Percentiles rank a stretch among this genome's conserved stretches.
phyloP scores from a whole-genome alignment of 1,140 invertebrate species.

The Bilobella aurantiaca region DNA sequence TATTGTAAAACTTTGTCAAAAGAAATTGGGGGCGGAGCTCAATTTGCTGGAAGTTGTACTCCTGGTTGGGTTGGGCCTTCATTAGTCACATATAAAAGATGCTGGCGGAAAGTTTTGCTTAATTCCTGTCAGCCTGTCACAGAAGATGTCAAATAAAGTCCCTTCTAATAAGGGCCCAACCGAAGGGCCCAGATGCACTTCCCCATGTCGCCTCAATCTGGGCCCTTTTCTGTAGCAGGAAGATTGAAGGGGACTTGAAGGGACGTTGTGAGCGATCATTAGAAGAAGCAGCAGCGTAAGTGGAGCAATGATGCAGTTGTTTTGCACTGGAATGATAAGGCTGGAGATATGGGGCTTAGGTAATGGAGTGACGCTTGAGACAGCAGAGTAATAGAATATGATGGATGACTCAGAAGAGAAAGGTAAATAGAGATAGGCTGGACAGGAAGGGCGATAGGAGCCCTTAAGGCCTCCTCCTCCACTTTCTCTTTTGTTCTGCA shows the following conservation, averaged over 20 bases:
- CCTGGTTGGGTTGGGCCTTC: too few species aligned
- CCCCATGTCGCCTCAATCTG: too few species aligned
- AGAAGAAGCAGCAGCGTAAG: too few species aligned
- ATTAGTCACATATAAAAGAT: neutral
- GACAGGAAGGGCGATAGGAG: neutral
- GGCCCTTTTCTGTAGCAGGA: too few species aligned
- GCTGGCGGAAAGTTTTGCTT: neutral
- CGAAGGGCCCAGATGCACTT: too few species aligned
- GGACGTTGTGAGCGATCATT: too few species aligned
- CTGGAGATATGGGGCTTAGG: neutral
- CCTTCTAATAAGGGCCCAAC: constrained; percentile 1
- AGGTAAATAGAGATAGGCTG: constrained; percentile 5
- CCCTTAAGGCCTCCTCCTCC: neutral
- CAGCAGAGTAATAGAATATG: constrained; percentile 17
- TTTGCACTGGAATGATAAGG: neutral
- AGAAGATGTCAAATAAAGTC: constrained; percentile 4
- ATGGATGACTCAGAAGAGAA: constrained; percentile 21
- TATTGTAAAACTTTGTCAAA: too few species aligned
- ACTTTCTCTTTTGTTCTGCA: neutral
- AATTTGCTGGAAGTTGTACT: too few species aligned
- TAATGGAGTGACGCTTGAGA: neutral
- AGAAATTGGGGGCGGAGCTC: too few species aligned
- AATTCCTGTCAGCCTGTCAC: constrained; percentile 9
- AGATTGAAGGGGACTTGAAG: too few species aligned
- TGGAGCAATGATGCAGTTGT: neutral